Percentiles rank a stretch among this genome's conserved stretches.
phyloP scores from a whole-genome alignment of 2,797 vertebrate species.

The Dromococcyx pavoninus region DNA sequence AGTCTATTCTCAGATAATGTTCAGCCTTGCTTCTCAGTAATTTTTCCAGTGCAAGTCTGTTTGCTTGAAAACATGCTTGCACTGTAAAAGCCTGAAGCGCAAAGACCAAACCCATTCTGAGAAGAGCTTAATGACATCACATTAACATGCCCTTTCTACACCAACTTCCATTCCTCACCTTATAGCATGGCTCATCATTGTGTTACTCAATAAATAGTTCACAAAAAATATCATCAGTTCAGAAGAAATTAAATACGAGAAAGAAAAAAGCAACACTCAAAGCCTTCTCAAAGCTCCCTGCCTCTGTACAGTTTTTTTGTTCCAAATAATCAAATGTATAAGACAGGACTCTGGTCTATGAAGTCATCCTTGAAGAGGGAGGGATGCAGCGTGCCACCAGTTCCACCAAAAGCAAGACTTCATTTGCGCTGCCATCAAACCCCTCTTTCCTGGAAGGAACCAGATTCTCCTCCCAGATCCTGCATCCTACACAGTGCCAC shows the following conservation, averaged over 20 bases:
- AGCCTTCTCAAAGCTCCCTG: background rate
- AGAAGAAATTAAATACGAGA: background rate
- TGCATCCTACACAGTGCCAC: background rate
- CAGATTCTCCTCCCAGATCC: background rate
- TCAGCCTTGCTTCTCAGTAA: background rate
- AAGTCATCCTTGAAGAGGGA: background rate
- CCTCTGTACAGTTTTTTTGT: background rate
- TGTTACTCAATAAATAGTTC: background rate
- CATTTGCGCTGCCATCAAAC: background rate
- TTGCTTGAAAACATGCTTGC: background rate
- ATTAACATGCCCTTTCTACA: background rate
- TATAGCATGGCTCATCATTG: background rate
- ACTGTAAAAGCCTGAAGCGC: background rate
- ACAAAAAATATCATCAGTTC: background rate
- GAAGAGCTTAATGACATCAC: background rate
- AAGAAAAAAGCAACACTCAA: background rate
- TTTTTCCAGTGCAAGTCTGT: background rate
- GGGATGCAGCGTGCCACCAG: background rate
- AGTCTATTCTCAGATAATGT: background rate
- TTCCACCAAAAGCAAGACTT: background rate
- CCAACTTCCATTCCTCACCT: background rate
- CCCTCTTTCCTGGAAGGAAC: background rate
- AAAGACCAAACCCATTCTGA: background rate
- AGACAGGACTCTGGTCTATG: background rate
- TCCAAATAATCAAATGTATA: background rate